phyloP scores from a whole-genome alignment of 2,888 invertebrate genomes.

The Agriopis aurantiaria region DNA sequence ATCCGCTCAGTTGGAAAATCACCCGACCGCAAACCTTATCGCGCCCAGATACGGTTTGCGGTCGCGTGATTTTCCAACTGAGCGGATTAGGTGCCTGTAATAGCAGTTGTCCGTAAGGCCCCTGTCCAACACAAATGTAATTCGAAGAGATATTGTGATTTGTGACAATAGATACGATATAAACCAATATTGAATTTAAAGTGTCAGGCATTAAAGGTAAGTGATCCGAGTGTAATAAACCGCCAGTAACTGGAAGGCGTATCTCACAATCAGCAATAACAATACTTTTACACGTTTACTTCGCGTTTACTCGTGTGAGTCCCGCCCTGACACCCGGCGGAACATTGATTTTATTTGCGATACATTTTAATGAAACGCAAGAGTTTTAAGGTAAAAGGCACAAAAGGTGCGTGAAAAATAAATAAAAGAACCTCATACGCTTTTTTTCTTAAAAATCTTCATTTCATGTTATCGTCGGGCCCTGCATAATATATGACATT shows the following conservation, averaged over 20 bases:
- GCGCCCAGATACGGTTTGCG: too few relatives aligned
- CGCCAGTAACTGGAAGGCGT: slow-evolving; percentile 33
- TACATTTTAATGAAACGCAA: slow-evolving; percentile 55
- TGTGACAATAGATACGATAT: slow-evolving; percentile 49
- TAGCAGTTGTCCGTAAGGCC: too few relatives aligned
- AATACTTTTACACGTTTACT: slow-evolving; percentile 49
- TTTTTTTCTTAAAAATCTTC: slow-evolving; percentile 33
- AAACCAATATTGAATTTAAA: slow-evolving; percentile 35
- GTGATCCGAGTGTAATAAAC: slow-evolving; percentile 35
- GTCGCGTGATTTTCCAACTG: too few relatives aligned
- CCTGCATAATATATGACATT: slow-evolving; percentile 30
- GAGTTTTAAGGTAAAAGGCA: slow-evolving; percentile 21
- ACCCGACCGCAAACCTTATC: too few relatives aligned
- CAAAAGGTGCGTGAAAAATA: slow-evolving; percentile 1
- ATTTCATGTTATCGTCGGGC: slow-evolving; percentile 23
- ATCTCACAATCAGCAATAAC: slow-evolving; percentile 59
- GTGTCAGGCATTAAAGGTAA: slow-evolving; percentile 7
- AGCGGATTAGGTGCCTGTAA: too few relatives aligned
- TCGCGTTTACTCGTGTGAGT: slow-evolving; percentile 44
- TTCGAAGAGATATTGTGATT: slow-evolving; percentile 40
- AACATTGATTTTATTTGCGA: slow-evolving; percentile 59
- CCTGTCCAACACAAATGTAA: slow-evolving; percentile 42
- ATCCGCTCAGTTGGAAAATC: too few relatives aligned
- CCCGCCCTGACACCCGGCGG: slow-evolving; percentile 45
- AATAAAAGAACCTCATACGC: slow-evolving; percentile 5